Evolutionary conservation across 2,113 vertebrate species (phyloP), one percentile per base, ranked within the genome.

Genomic region (Apaloderma vittatum): DNA sequence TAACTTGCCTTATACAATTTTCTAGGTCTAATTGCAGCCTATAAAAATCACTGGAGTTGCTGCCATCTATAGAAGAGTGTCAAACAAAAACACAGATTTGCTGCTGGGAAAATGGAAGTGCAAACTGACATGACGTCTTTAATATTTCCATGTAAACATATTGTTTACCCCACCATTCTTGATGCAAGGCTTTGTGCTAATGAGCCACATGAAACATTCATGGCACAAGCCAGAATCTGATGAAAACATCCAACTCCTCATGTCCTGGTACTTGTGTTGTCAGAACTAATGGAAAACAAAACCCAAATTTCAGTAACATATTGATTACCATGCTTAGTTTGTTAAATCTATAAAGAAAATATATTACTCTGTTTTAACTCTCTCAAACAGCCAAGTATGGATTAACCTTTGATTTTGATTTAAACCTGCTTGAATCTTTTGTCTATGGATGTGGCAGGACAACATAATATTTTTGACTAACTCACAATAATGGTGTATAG

Each of bases 341-440:
- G 86, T 72, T 83, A 45, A 59, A 98, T 96, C 81, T 67, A 55
- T 97, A 97, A 95, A 97, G 92, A 96, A 97, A 97, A 98, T 94
- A 7, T 97, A 95, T 97, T 90, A 59, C 74, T 57, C 15, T 81
- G 57, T 70, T 97, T 97, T 97, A 97, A 76, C 68, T 89, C 88
- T 94, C 90, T 96, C 94, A 96, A 97, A 97, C 97, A 98, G 96
- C 86, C 51, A 95, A 96, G 61, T 96, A 97, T 95, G 81, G 95
- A 98, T 98, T 97, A 95, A 95, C 77, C 95, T 97, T 96, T 98
- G 92, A 96, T 96, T 98, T 96, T 80, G 84, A 93, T 83, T 97
- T 96, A 94, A 93, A 94, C 85, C 95, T 79, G 73, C 72, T 92
- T 12, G 51, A 95, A 93, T 97, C 72, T 90, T 40, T 95, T 87